phyloP scores from a whole-genome alignment of 1,140 invertebrate species.

The Trachymyrmex cornetzi region DNA sequence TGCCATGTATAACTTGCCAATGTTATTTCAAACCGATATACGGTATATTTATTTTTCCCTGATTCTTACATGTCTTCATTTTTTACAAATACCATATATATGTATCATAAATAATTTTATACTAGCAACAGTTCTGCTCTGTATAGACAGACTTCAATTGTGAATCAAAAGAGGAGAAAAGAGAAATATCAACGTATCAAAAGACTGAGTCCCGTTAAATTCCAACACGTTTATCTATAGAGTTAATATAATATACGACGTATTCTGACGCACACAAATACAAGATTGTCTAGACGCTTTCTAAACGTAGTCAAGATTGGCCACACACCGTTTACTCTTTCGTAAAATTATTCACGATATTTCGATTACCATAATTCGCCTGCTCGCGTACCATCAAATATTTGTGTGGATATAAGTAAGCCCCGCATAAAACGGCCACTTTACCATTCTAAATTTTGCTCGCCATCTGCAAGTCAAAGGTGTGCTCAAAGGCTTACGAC shows the following conservation, averaged over 20 bases:
- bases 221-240: neutral
- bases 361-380: conserved; percentile 63
- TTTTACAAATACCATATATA: neutral
- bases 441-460: conserved; percentile 71
- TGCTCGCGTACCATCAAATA: conserved; percentile 55
- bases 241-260: neutral
- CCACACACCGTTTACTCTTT: conserved; percentile 28
- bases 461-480: conserved; percentile 73
- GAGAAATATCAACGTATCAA: conserved; percentile 19
- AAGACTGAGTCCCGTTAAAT: conserved; percentile 36
- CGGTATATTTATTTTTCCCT: neutral
- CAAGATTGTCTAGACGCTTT: conserved; percentile 36
- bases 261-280: neutral
- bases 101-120: neutral
- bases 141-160: neutral
- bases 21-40: neutral
- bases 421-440: conserved; percentile 63
- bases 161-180: neutral
- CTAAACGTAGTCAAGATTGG: conserved; percentile 55
- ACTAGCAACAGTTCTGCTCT: neutral
- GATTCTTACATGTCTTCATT: neutral
- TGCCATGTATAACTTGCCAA: neutral
- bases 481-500: conserved; percentile 70
- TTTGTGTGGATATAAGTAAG: conserved; percentile 61
- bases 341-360: conserved; percentile 61